Evolutionary conservation across 2,888 invertebrate species (phyloP).

Genomic region (Notodonta dromedarius): DNA sequence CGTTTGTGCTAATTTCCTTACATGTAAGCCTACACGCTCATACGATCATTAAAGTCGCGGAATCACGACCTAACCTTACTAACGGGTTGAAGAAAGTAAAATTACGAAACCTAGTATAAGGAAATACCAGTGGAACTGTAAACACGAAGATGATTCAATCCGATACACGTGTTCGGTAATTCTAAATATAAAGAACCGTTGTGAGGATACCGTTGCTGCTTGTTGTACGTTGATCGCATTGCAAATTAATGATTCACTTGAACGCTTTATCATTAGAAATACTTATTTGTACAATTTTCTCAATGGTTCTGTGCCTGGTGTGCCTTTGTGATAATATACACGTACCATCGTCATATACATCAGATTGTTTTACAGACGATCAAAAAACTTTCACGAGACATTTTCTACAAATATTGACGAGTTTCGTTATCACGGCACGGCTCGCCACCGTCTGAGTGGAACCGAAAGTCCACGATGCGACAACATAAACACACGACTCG

Average conservation of each 20-base stretch:
- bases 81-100: slow-evolving; percentile 53
- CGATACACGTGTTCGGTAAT: slow-evolving; percentile 65
- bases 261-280: slow-evolving; percentile 46
- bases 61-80: slow-evolving; percentile 13
- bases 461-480: slow-evolving; percentile 54
- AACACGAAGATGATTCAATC: slow-evolving; percentile 71
- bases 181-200: slow-evolving; percentile 78
- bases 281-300: slow-evolving; percentile 48
- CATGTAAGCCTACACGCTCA: slow-evolving; percentile 27
- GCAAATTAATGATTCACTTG: slow-evolving; percentile 61
- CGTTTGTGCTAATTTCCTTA: slow-evolving; percentile 46
- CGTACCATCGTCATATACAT: background rate
- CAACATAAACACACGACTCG: slow-evolving; percentile 44
- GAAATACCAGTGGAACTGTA: slow-evolving; percentile 58
- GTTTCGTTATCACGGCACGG: slow-evolving; percentile 49
- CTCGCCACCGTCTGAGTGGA: slow-evolving; percentile 34
- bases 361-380: slow-evolving; percentile 3
- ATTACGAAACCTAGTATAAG: slow-evolving; percentile 55
- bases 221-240: slow-evolving; percentile 68
- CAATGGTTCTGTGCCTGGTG: slow-evolving; percentile 21
- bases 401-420: slow-evolving; percentile 64
- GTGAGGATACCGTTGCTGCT: slow-evolving; percentile 64
- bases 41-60: slow-evolving; percentile 14
- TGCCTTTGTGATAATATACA: background rate
- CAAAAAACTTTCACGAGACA: slow-evolving; percentile 49